Percentiles rank a stretch among this genome's conserved stretches.
phyloP scores from a whole-genome alignment of 2,113 vertebrate genomes.

The Takifugu bimaculatus region DNA sequence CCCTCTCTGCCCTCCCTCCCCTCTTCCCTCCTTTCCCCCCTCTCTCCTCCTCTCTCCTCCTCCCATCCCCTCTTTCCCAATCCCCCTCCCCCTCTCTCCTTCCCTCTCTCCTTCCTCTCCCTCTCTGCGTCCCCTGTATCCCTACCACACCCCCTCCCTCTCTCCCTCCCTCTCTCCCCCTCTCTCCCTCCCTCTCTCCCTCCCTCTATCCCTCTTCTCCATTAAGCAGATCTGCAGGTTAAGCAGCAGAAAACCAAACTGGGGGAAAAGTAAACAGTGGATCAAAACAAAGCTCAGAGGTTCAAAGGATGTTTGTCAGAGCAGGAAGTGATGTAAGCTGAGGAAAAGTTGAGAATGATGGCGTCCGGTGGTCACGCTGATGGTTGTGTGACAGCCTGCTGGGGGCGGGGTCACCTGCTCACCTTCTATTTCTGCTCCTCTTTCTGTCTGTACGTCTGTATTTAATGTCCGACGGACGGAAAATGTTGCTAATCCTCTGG shows the following conservation, averaged over 20 bases:
- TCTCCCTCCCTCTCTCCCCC: constrained; percentile 8
- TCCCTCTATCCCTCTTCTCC: constrained; percentile 29
- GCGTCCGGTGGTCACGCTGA: constrained; percentile 19
- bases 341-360: too few species aligned
- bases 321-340: neutral
- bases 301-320: neutral
- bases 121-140: too few species aligned
- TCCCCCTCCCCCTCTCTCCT: too few species aligned
- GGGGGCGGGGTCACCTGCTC: constrained; percentile 45
- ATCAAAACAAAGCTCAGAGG: constrained; percentile 9
- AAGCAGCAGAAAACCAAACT: constrained; percentile 44
- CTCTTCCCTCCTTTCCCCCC: too few species aligned
- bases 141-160: too few species aligned
- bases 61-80: too few species aligned
- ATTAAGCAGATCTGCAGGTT: constrained; percentile 60
- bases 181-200: neutral
- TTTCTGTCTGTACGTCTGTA: neutral
- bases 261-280: constrained; percentile 34
- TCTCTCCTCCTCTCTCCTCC: too few species aligned
- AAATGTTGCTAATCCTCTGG: too few species aligned
- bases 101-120: too few species aligned
- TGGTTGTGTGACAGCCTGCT: constrained; percentile 41
- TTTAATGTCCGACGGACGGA: too few species aligned
- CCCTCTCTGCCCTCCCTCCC: too few species aligned
- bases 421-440: constrained; percentile 33